Base-by-base conservation (phyloP, 2,888 invertebrate genomes). In the Nineta flava region DNA sequence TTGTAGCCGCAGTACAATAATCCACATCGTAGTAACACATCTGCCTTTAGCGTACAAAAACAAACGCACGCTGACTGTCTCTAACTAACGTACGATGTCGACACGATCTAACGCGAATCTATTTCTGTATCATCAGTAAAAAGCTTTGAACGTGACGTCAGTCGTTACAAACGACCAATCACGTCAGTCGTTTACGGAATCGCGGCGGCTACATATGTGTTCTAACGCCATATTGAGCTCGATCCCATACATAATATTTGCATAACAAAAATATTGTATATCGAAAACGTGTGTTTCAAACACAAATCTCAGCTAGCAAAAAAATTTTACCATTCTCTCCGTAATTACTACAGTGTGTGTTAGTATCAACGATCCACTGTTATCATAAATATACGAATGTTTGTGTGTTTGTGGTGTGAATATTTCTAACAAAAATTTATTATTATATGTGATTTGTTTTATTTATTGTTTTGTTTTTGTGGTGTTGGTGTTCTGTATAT, bases 101-200 rank as follows among this genome's bases (percentile, higher is more conserved):
- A 38, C 38, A 38, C 38, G n/a, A 15, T 38, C 38, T 9, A n/a
- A 38, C 15, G 38, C 38, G 15, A 38, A 21, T 44, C n/a, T 44
- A 44, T 44, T 44, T 19, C 19, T 44, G 38, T 13, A 13, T 12
- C 38, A 6, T 15, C n/a, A 13, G 15, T 38, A 15, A 38, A 42
- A 44, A 44, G 44, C 47, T 35, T 38, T 17, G 15, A n/a, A 26
- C 7, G 35, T 47, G 47, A 47, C 47, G 47, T 47, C 47, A 47
- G 47, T 26, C 38, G 35, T 19, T 35, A 35, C 10, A 19, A 47
- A 35, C 47, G 47, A 47, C 47, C 47, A 47, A 47, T 47, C 47
- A 47, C 35, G 38, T 31, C 38, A 47, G 47, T 47, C 47, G 34
- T 38, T 15, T 16, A 35, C 47, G 47, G 35, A 47, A 35, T 47